Evolutionary conservation across 2,888 invertebrate genomes (phyloP).

Genomic region (Gymnosoma rotundatum): DNA sequence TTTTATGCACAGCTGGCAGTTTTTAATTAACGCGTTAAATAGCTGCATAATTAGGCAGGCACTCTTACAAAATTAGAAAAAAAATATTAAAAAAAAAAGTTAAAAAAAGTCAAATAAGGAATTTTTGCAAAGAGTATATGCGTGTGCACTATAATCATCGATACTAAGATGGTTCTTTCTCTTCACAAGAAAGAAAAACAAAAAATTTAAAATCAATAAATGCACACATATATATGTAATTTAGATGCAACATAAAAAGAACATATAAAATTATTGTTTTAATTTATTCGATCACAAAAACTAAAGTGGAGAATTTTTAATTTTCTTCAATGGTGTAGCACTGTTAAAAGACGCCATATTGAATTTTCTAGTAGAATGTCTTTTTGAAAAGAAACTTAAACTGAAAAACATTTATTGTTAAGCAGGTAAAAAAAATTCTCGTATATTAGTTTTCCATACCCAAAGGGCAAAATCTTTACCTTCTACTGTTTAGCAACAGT

Average conservation of each 20-base stretch:
- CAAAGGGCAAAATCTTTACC: no score
- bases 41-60: slow-evolving; percentile 68
- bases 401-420: no score
- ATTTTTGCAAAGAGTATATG: slow-evolving; percentile 20
- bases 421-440: no score
- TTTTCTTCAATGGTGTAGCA: no score
- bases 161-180: slow-evolving; percentile 1
- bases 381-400: no score
- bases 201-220: slow-evolving; percentile 36
- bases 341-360: no score
- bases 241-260: slow-evolving; percentile 17
- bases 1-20: slow-evolving; percentile 66
- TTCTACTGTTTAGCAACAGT: no score
- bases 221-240: slow-evolving; percentile 46
- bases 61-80: slow-evolving; percentile 33
- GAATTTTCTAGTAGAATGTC: no score
- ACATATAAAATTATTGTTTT: neutral
- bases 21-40: slow-evolving; percentile 73
- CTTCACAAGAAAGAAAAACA: neutral
- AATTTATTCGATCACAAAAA: no score
- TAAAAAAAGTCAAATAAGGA: slow-evolving; percentile 7
- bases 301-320: no score
- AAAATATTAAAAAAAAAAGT: slow-evolving; percentile 10
- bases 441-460: no score
- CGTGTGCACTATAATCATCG: neutral